Percentiles rank a stretch among this genome's conserved stretches.
phyloP scores from a whole-genome alignment of 1,140 invertebrate genomes.

The Agrypnia vestita region DNA sequence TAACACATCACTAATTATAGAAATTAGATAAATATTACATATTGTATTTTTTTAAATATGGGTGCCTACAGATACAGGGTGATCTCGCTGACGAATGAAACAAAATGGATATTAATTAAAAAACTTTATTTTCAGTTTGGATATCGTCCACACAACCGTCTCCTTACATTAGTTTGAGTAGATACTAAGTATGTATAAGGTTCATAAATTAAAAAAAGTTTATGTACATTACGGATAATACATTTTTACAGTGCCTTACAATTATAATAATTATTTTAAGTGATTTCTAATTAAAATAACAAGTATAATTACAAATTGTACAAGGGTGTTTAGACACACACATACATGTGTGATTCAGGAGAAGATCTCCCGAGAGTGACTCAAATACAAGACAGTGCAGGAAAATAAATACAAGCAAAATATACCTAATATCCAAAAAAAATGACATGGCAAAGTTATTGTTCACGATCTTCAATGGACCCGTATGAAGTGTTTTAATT shows the following conservation, averaged over 20 bases:
- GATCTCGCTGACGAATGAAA: background rate
- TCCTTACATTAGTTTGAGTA: conserved; percentile 26
- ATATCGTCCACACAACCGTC: conserved; percentile 39
- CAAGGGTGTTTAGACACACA: background rate
- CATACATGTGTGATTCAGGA: too few species aligned
- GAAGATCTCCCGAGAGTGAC: too few species aligned
- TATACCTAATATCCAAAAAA: too few species aligned
- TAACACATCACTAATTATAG: too few species aligned
- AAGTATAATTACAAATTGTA: conserved; percentile 18
- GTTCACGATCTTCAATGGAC: too few species aligned
- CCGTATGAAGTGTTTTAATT: too few species aligned
- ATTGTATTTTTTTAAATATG: too few species aligned
- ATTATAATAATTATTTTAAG: background rate
- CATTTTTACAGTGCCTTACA: conserved; percentile 31
- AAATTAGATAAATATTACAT: too few species aligned
- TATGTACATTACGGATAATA: conserved; percentile 33
- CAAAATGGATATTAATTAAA: conserved; percentile 18
- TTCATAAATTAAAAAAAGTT: conserved; percentile 40
- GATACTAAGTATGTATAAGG: conserved; percentile 21
- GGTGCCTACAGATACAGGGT: too few species aligned
- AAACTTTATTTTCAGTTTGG: conserved; percentile 43
- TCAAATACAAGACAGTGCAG: too few species aligned
- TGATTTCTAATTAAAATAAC: conserved; percentile 18
- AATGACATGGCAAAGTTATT: too few species aligned
- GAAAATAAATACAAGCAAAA: too few species aligned